These are phyloP conservation scores for Orthosia incerta DNA, from an alignment of 2,888 invertebrate species.

Conservation along the genomic window DNA sequence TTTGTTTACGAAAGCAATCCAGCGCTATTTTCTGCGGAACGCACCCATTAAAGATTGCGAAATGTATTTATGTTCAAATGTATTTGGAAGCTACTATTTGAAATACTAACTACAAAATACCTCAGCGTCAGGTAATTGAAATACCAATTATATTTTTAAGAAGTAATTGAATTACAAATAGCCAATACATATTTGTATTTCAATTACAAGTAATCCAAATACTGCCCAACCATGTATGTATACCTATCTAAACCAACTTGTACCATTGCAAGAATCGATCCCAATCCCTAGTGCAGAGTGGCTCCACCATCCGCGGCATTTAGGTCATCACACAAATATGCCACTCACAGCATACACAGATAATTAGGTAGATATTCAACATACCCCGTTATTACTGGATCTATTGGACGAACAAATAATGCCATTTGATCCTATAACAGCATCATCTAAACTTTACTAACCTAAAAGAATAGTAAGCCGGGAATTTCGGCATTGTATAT, in stretches of 20 bases:
- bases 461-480: neutral
- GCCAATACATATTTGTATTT: constrained; percentile 61
- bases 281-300: constrained; percentile 19
- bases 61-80: too few species aligned
- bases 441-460: neutral
- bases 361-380: constrained; percentile 7
- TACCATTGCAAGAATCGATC: constrained; percentile 37
- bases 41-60: too few species aligned
- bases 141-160: neutral
- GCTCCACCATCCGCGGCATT: constrained; percentile 23
- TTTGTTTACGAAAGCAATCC: too few species aligned
- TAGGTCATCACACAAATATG: constrained; percentile 47
- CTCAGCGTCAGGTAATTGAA: too few species aligned
- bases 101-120: too few species aligned
- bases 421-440: neutral
- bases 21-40: too few species aligned
- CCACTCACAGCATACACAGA: neutral
- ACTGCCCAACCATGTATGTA: constrained; percentile 8
- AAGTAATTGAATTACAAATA: constrained; percentile 32
- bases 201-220: constrained; percentile 67
- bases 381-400: neutral
- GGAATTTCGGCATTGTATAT: neutral
- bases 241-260: neutral
- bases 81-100: too few species aligned
- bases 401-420: neutral